Conservation (phyloP, 2,888 invertebrate species). For the Malacosoma neustria region DNA sequence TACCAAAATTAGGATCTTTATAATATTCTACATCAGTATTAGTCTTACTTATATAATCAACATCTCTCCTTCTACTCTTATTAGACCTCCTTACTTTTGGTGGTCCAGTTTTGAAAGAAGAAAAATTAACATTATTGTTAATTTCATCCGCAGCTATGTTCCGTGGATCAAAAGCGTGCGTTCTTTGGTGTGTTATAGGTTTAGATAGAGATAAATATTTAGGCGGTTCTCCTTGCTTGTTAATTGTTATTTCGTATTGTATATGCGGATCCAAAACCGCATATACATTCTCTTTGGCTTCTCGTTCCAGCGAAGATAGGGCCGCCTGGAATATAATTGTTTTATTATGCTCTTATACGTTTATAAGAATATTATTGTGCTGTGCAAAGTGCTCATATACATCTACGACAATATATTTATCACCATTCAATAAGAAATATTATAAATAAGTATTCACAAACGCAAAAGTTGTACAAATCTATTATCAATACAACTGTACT, state of each 20-base stretch:
- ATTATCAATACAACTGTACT: no score
- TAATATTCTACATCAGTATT: slow-evolving; percentile 62
- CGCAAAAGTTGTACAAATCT: no score
- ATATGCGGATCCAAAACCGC: slow-evolving; percentile 71
- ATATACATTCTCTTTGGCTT: slow-evolving; percentile 74
- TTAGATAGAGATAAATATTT: slow-evolving; percentile 68
- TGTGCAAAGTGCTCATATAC: neutral
- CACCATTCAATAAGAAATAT: neutral
- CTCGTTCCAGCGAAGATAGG: slow-evolving; percentile 63
- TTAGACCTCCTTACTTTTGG: slow-evolving; percentile 45
- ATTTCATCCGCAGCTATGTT: slow-evolving; percentile 40
- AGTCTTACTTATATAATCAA: slow-evolving; percentile 40
- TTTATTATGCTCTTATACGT: no score
- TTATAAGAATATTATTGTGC: neutral
- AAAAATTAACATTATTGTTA: slow-evolving; percentile 48
- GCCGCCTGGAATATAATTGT: slow-evolving; percentile 46
- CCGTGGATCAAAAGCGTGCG: slow-evolving; percentile 54
- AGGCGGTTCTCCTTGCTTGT: slow-evolving; percentile 69
- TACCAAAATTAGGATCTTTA: slow-evolving; percentile 52
- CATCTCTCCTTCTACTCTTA: slow-evolving; percentile 34
- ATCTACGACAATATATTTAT: neutral
- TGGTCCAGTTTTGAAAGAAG: slow-evolving; percentile 46
- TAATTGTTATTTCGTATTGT: slow-evolving; percentile 72
- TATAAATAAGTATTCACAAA: no score
- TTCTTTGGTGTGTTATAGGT: slow-evolving; percentile 68